Evolutionary conservation across 1,140 invertebrate genomes (phyloP).

Genomic region (Dendrolimus kikuchii): DNA sequence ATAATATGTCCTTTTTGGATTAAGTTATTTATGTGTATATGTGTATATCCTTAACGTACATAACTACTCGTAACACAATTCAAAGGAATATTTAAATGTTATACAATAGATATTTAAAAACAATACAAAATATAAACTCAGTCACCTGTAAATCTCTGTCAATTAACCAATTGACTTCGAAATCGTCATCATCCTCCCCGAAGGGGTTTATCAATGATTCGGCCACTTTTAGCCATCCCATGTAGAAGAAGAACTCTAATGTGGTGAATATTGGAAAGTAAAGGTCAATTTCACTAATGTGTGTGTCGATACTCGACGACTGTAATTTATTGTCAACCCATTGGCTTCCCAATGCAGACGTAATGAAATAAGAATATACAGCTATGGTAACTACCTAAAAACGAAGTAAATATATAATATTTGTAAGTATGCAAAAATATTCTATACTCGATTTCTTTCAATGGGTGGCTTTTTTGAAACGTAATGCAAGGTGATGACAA

Average conservation of each 20-base stretch:
- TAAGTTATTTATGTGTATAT: too few species aligned
- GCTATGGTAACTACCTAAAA: constrained; percentile 91
- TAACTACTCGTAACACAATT: too few species aligned
- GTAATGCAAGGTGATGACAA: too few species aligned
- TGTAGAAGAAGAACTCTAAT: constrained; percentile 89
- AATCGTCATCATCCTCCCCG: constrained; percentile 91
- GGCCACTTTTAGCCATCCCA: constrained; percentile 94
- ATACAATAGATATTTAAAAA: too few species aligned
- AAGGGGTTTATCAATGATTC: constrained; percentile 91
- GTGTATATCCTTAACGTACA: too few species aligned
- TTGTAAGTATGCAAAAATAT: too few species aligned
- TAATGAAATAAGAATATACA: constrained; percentile 92
- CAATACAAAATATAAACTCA: too few species aligned
- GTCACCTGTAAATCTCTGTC: constrained; percentile 87
- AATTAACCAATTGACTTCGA: constrained; percentile 88
- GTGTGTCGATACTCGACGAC: constrained; percentile 35
- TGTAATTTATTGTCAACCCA: constrained; percentile 76
- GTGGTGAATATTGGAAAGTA: constrained; percentile 93
- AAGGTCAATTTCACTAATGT: constrained; percentile 77
- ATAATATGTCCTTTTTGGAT: too few species aligned
- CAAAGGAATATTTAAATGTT: too few species aligned
- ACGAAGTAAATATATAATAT: background rate
- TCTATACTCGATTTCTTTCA: too few species aligned
- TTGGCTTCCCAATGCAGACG: constrained; percentile 87
- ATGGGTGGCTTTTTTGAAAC: too few species aligned